These are phyloP conservation scores for Cerastis rubricosa DNA, from an alignment of 2,888 invertebrate species.

Conservation along the genomic window DNA sequence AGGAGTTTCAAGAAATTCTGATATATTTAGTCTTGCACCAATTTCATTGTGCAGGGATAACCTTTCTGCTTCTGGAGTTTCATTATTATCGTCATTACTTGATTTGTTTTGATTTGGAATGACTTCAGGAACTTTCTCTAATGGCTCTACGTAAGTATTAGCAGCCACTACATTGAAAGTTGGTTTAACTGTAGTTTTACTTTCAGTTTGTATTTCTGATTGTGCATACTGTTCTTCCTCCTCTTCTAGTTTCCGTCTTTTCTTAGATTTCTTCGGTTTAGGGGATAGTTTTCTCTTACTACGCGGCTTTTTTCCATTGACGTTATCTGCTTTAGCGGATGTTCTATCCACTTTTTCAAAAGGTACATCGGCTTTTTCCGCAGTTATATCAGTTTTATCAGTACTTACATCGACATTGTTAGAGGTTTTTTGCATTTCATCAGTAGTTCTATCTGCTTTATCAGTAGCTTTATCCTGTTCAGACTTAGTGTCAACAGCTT, in stretches of 20 bases:
- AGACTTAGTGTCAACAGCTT: slow-evolving; percentile 44
- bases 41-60: slow-evolving; percentile 84
- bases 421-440: background rate
- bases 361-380: background rate
- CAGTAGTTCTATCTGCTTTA: slow-evolving; percentile 1
- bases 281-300: slow-evolving; percentile 60
- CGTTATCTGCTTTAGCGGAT: background rate
- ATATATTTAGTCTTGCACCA: slow-evolving; percentile 86
- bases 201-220: slow-evolving; percentile 45
- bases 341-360: background rate
- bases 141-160: slow-evolving; percentile 50
- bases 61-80: slow-evolving; percentile 86
- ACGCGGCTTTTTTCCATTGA: slow-evolving; percentile 56
- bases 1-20: slow-evolving; percentile 90
- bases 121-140: slow-evolving; percentile 65
- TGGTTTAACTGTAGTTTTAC: slow-evolving; percentile 74
- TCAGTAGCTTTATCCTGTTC: slow-evolving; percentile 31
- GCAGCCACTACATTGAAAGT: slow-evolving; percentile 79
- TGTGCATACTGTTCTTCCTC: slow-evolving; percentile 69
- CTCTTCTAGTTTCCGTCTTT: slow-evolving; percentile 69
- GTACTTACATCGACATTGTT: slow-evolving; percentile 22
- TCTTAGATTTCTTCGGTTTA: slow-evolving; percentile 69
- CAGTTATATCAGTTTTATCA: slow-evolving; percentile 42
- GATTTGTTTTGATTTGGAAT: slow-evolving; percentile 72
- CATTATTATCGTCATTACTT: slow-evolving; percentile 72